These are phyloP conservation scores for Montipora capitata DNA, from an alignment of 92 coral and sea anemone species.

Conservation along the genomic window DNA sequence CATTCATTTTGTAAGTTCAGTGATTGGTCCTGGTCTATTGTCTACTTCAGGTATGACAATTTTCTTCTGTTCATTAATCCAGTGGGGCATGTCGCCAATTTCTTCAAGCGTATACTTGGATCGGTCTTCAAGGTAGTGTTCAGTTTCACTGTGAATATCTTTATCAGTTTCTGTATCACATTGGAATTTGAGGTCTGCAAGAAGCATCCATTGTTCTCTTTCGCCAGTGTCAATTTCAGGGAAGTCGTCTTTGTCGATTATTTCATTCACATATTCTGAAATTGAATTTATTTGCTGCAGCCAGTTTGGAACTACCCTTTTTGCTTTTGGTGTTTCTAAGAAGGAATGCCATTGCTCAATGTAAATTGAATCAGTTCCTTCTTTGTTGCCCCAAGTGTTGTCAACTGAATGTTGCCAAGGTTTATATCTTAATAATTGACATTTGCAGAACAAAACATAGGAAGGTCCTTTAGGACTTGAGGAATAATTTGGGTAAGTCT, in stretches of 20 bases:
- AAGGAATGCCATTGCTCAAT: conserved; percentile 28
- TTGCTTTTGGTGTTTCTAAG: conserved; percentile 25
- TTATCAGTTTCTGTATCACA: background rate
- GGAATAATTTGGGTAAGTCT: conserved; percentile 49
- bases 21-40: too few species aligned
- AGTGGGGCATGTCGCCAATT: background rate
- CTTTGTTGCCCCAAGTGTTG: conserved; percentile 17
- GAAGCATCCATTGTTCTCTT: conserved; percentile 66
- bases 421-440: conserved; percentile 48
- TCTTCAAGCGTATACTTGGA: conserved; percentile 27
- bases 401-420: conserved; percentile 28
- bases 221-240: conserved; percentile 38
- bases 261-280: conserved; percentile 8
- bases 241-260: background rate
- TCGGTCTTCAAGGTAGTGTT: conserved; percentile 2
- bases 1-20: too few species aligned
- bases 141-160: conserved; percentile 7
- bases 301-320: conserved; percentile 10
- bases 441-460: conserved; percentile 50
- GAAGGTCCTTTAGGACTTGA: conserved; percentile 39
- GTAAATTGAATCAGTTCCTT: conserved; percentile 42
- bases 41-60: too few species aligned
- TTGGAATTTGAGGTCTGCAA: conserved; percentile 59
- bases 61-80: too few species aligned
- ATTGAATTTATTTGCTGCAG: conserved; percentile 16